These are phyloP conservation scores for Pomacea canaliculata DNA, from an alignment of 2,888 invertebrate species.

Conservation along the genomic window DNA sequence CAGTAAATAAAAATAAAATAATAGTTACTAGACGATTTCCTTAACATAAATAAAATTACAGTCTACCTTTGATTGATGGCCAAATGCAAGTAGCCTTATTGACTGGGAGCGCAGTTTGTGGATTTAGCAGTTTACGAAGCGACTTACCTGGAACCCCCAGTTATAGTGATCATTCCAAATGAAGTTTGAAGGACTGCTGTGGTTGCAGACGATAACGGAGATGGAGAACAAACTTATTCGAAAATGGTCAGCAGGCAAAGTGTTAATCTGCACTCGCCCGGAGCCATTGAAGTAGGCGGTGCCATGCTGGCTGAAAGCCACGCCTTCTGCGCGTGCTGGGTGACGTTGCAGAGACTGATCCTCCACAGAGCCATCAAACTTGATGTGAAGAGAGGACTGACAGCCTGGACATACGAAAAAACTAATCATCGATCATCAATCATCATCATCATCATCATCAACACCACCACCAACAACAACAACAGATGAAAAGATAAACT, in stretches of 20 bases:
- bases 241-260: constrained; percentile 43
- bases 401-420: constrained; percentile 39
- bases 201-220: constrained; percentile 40
- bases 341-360: constrained; percentile 46
- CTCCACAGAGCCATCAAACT: constrained; percentile 45
- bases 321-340: constrained; percentile 40
- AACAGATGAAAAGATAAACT: too few relatives aligned
- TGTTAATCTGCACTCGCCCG: constrained; percentile 48
- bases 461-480: not conserved
- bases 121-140: too few relatives aligned
- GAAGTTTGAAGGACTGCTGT: not conserved
- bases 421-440: not conserved
- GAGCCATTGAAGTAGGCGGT: constrained; percentile 50
- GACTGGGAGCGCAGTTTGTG: too few relatives aligned
- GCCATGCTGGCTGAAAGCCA: constrained; percentile 44
- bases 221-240: constrained; percentile 42
- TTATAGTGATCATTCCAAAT: constrained; percentile 22
- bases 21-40: too few relatives aligned
- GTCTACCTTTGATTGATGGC: too few relatives aligned
- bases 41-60: too few relatives aligned
- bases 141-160: constrained; percentile 18
- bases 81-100: too few relatives aligned
- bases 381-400: constrained; percentile 43
- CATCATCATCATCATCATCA: not conserved
- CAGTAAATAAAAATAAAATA: too few relatives aligned